A percentile compares a stretch with the other conserved stretches of the same genome.
Conservation (phyloP, 1,140 invertebrate genomes). For the Orius laevigatus region DNA sequence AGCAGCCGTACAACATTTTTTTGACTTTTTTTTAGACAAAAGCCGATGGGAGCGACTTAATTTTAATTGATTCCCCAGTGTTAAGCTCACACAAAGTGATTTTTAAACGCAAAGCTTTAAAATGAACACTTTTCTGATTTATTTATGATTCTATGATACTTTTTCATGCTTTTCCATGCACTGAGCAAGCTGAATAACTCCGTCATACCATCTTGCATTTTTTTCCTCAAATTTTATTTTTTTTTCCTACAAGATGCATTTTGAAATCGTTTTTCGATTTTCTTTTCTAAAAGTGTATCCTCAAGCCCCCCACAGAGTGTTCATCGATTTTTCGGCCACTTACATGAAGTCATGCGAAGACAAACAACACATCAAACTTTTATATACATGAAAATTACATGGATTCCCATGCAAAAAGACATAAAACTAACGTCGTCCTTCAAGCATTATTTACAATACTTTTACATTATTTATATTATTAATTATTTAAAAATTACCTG, state of each 20-base stretch:
- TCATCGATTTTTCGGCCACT: too few species aligned
- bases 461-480: constrained; percentile 1
- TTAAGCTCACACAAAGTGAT: too few species aligned
- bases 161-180: constrained; percentile 7
- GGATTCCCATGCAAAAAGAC: constrained; percentile 1
- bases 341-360: constrained; percentile 12
- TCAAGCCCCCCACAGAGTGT: too few species aligned
- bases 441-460: constrained; percentile 11
- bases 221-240: background rate
- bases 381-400: background rate
- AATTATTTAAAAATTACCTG: constrained; percentile 46
- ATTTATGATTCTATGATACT: background rate
- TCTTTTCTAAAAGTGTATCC: too few species aligned
- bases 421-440: constrained; percentile 5
- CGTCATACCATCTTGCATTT: too few species aligned
- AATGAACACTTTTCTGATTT: too few species aligned
- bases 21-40: too few species aligned
- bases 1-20: too few species aligned
- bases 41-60: too few species aligned
- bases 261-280: background rate
- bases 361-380: constrained; percentile 5
- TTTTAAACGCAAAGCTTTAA: too few species aligned
- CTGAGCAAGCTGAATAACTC: constrained; percentile 17
- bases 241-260: constrained; percentile 1
- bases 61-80: too few species aligned